Percentiles rank a stretch among this genome's conserved stretches.
phyloP scores from a whole-genome alignment of 2,797 vertebrate genomes.

The Chrysolophus pictus region DNA sequence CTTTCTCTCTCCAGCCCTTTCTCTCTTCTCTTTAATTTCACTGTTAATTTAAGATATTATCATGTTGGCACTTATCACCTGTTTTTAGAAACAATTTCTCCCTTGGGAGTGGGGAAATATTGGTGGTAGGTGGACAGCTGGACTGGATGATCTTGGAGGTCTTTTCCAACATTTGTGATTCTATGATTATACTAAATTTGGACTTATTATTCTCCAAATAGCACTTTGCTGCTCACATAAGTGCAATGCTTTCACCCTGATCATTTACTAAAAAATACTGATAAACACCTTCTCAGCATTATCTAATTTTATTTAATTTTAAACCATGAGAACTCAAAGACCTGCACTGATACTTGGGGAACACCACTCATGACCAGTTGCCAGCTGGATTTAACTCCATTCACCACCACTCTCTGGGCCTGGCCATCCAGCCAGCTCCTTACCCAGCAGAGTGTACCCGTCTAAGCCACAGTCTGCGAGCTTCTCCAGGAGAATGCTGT shows the following conservation, averaged over 20 bases:
- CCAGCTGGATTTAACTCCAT: no score
- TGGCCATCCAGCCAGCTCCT: no score
- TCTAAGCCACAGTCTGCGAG: no score
- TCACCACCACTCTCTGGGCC: no score
- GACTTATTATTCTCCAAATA: background rate
- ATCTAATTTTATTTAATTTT: background rate
- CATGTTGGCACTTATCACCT: background rate
- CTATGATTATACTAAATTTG: background rate
- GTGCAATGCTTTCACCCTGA: background rate
- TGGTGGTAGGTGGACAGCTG: no score
- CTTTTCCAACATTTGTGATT: no score
- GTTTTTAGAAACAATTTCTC: background rate
- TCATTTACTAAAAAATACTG: background rate
- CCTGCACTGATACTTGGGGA: background rate
- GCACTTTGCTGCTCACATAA: background rate
- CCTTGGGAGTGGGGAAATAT: background rate
- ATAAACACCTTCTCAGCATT: background rate
- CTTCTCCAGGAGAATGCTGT: no score
- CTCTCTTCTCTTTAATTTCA: background rate
- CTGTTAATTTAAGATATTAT: background rate
- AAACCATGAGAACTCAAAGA: background rate
- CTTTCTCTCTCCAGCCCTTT: no score
- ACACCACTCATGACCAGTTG: no score
- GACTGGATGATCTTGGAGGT: no score
- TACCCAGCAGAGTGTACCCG: no score